These are phyloP conservation scores for Globodera rostochiensis DNA, from an alignment of 1,140 invertebrate species.

Conservation along the genomic window DNA sequence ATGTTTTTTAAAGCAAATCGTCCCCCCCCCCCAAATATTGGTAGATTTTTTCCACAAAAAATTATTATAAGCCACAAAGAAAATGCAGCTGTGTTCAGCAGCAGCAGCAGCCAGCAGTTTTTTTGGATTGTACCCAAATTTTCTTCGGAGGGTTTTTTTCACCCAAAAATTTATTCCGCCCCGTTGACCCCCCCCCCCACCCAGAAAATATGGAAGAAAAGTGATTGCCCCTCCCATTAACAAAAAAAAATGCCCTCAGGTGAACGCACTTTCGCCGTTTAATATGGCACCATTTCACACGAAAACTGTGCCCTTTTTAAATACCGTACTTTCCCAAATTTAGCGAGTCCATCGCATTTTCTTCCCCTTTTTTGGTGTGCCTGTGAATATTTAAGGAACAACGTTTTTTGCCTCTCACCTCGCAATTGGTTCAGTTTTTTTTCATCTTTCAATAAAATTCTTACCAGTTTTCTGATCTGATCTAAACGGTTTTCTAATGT, in stretches of 20 bases:
- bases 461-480: too few species aligned
- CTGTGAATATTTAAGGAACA: too few species aligned
- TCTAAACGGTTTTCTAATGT: too few species aligned
- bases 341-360: too few species aligned
- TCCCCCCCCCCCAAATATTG: too few species aligned
- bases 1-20: not conserved
- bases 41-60: not conserved
- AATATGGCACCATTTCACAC: not conserved
- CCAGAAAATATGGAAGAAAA: not conserved
- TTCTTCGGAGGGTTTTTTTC: not conserved
- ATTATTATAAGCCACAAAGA: not conserved
- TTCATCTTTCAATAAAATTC: too few species aligned
- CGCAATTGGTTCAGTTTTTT: too few species aligned
- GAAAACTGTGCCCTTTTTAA: not conserved
- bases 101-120: too few species aligned
- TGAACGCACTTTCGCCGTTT: not conserved
- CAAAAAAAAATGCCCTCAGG: not conserved
- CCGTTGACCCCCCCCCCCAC: not conserved
- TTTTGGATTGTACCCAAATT: not conserved
- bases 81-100: not conserved
- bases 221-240: not conserved
- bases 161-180: not conserved
- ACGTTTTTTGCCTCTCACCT: too few species aligned
- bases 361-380: too few species aligned
- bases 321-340: not conserved